Evolutionary conservation across 1,140 invertebrate genomes (phyloP).

Genomic region (Formica selysi): DNA sequence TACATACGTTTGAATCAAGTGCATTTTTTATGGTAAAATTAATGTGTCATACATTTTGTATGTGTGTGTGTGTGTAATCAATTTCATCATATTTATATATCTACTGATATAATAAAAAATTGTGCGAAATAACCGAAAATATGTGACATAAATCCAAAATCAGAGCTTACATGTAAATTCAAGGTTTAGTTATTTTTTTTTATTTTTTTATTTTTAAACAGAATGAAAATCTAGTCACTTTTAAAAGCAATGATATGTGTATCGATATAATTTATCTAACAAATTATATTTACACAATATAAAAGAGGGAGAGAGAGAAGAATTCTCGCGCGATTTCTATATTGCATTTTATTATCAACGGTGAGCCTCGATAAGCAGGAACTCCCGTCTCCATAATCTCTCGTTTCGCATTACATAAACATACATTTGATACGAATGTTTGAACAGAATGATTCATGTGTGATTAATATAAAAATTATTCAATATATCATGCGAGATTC

Average conservation of each 20-base stretch:
- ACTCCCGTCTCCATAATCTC: background rate
- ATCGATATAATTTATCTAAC: background rate
- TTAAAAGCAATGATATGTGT: background rate
- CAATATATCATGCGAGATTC: background rate
- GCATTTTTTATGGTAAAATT: background rate
- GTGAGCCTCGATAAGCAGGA: background rate
- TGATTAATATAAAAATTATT: background rate
- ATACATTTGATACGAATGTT: background rate
- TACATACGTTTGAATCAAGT: constrained; percentile 6
- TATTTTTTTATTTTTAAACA: background rate
- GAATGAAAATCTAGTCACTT: background rate
- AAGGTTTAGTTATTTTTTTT: background rate
- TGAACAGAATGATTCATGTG: background rate
- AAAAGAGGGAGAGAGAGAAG: too few species aligned
- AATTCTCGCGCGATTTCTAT: background rate
- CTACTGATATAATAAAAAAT: background rate
- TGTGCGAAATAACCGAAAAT: background rate
- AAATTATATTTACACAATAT: background rate
- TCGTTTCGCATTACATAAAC: background rate
- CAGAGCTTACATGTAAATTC: background rate
- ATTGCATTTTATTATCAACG: background rate
- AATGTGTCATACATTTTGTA: background rate
- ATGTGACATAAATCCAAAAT: background rate
- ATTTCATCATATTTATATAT: background rate
- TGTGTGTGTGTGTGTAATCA: background rate